These are phyloP conservation scores for Odontocolon sp. DNA, from an alignment of 2,888 invertebrate species.

Conservation along the genomic window DNA sequence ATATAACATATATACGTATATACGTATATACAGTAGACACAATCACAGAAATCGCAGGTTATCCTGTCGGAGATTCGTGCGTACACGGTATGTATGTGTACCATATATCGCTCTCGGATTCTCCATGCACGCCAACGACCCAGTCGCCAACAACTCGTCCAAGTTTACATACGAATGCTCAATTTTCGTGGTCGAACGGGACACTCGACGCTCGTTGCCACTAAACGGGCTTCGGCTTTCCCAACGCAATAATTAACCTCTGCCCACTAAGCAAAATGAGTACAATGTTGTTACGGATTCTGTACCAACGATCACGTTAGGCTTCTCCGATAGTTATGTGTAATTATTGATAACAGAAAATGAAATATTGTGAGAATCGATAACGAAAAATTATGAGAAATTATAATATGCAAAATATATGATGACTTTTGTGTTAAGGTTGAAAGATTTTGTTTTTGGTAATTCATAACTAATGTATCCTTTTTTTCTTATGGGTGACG, in stretches of 20 bases:
- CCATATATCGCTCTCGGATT: conserved; percentile 17
- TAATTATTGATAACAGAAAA: not conserved
- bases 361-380: not conserved
- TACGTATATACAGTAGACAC: conserved; percentile 22
- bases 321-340: not conserved
- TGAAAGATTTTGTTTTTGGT: no score
- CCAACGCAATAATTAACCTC: conserved; percentile 39
- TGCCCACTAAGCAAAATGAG: conserved; percentile 40
- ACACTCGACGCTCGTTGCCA: conserved; percentile 41
- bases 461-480: no score
- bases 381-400: no score
- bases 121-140: conserved; percentile 35
- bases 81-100: conserved; percentile 24
- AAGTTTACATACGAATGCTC: conserved; percentile 79
- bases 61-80: conserved; percentile 17
- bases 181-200: conserved; percentile 66
- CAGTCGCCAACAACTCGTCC: conserved; percentile 54
- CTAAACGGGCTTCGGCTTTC: conserved; percentile 16
- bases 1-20: conserved; percentile 23
- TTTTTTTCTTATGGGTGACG: no score
- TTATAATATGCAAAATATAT: no score
- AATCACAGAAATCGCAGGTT: conserved; percentile 43
- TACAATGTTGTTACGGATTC: conserved; percentile 19
- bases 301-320: not conserved
- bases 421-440: no score